Evolutionary conservation across 2,888 invertebrate genomes (phyloP).

Genomic region (Cordilura impudica): DNA sequence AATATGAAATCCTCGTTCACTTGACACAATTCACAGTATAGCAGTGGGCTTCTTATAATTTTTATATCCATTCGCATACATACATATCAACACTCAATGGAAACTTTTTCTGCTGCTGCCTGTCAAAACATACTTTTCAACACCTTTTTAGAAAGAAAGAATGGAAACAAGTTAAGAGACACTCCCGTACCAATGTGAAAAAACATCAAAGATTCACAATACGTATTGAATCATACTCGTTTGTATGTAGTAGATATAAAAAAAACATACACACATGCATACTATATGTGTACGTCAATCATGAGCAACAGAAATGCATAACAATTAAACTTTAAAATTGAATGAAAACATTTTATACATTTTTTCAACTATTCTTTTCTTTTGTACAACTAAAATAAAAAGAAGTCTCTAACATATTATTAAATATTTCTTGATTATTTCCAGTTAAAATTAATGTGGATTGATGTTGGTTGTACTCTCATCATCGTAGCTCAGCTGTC

Average conservation of each 20-base stretch:
- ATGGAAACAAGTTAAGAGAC: neutral
- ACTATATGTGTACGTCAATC: neutral
- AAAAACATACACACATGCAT: neutral
- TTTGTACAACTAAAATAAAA: conserved; percentile 5
- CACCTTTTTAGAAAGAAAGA: conserved; percentile 2
- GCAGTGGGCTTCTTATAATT: neutral
- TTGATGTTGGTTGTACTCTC: conserved; percentile 7
- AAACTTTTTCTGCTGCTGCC: neutral
- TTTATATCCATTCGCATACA: neutral
- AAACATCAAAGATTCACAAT: conserved; percentile 9
- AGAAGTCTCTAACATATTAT: conserved; percentile 26
- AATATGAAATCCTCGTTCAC: conserved; percentile 9
- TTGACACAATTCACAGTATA: conserved; percentile 26
- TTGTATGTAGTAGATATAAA: neutral
- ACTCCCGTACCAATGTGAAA: conserved; percentile 1
- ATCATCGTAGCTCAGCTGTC: neutral
- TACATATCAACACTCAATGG: neutral
- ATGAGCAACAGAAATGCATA: conserved; percentile 25
- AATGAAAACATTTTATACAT: conserved; percentile 12
- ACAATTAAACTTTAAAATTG: conserved; percentile 38
- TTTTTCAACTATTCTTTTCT: neutral
- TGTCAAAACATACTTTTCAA: neutral
- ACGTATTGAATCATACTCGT: neutral
- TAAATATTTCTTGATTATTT: conserved; percentile 35
- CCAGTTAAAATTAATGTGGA: conserved; percentile 15